Conservation (phyloP, 2,113 vertebrate species). For the Paradisaea rubra region DNA sequence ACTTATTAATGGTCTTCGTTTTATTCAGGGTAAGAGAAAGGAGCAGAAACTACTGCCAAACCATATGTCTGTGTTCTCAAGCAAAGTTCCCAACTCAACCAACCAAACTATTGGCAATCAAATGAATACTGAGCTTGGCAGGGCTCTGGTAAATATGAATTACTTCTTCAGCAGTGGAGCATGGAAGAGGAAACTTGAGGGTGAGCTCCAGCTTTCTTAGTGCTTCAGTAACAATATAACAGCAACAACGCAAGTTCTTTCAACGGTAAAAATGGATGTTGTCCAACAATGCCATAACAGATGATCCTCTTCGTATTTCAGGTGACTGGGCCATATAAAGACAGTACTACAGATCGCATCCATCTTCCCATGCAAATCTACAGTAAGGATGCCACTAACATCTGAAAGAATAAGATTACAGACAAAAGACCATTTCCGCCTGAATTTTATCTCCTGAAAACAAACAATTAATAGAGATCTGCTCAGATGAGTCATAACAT, state of each 20-base stretch:
- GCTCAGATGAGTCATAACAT: background rate
- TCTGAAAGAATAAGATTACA: background rate
- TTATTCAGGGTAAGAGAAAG: conserved; percentile 71
- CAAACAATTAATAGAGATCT: background rate
- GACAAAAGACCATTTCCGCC: background rate
- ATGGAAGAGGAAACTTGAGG: conserved; percentile 67
- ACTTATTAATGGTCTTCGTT: background rate
- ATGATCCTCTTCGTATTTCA: rapidly evolving
- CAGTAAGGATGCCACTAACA: background rate
- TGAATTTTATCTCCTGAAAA: background rate
- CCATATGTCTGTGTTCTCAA: conserved; percentile 67
- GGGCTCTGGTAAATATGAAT: conserved; percentile 73
- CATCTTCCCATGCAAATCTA: background rate
- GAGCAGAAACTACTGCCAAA: conserved; percentile 63
- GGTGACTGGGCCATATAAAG: background rate
- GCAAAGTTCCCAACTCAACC: conserved; percentile 69
- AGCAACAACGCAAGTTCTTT: background rate
- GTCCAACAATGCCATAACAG: background rate
- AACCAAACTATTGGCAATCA: conserved; percentile 75
- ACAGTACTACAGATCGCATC: background rate
- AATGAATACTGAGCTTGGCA: conserved; percentile 73
- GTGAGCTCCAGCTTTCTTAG: conserved; percentile 69
- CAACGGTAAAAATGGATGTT: background rate
- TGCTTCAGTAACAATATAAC: background rate
- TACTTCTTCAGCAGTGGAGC: conserved; percentile 56